Evolutionary conservation across 2,113 vertebrate species (phyloP), one percentile per base, ranked within the genome.

Genomic region (Ellobius talpinus): DNA sequence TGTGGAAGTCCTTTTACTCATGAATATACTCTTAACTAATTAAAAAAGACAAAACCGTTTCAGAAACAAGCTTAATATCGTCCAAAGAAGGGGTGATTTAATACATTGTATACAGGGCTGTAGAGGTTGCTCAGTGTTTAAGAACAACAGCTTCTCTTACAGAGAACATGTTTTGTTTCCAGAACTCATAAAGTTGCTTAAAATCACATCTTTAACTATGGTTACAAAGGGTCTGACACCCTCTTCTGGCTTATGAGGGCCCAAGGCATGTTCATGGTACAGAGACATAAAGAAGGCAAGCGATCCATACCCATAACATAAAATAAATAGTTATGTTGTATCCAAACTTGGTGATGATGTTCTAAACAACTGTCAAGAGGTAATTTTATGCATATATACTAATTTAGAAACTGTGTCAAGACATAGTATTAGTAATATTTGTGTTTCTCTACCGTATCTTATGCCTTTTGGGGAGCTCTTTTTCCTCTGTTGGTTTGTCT

Each of bases 41-140:
- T 87, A 87, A 36, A 89, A 73, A 65, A 85, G 92, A 94, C 85
- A 65, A n/a, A n/a, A n/a, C n/a, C n/a, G n/a, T 74, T 78, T n/a
- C 88, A 6, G 23, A 89, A 85, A 47, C 52, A 86, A 45, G 2
- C 58, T 87, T 82, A 42, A 84, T 63, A 23, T 84, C 42, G 14
- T 68, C 5, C 26, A 70, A 33, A n/a, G 17, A 52, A 77, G 23
- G 3, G 36, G 11, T 66, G 26, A 31, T n/a, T 65, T 77, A 31
- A 29, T 72, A 90, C 85, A 55, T 45, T 76, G 10, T 76, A 29
- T 74, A 82, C 19, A 42, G 12, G 79, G 0, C 24, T 84, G 23
- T 58, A 63, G n/a, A 84, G 1, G 29, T 63, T 8, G n/a, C 12
- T 42, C n/a, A 84, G 24, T 84, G n/a, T 7, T 63, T 39, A 82